These are phyloP conservation scores for Hypercompe scribonia DNA, from an alignment of 2,888 invertebrate species.

Conservation along the genomic window DNA sequence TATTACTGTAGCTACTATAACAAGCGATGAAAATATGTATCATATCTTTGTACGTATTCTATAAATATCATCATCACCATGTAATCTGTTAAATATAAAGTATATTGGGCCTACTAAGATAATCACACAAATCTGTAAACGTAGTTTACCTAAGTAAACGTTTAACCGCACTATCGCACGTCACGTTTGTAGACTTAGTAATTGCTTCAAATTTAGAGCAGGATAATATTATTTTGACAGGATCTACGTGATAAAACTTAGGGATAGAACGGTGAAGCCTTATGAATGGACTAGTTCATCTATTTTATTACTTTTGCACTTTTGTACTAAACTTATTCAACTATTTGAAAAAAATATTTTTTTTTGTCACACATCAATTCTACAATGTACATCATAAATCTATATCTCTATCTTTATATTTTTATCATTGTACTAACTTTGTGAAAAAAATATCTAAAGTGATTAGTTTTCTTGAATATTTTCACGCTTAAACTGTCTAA, in stretches of 20 bases:
- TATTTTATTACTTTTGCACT: conserved; percentile 33
- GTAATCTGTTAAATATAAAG: neutral
- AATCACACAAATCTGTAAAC: neutral
- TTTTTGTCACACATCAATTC: neutral
- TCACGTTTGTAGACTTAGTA: conserved; percentile 9
- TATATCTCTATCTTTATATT: no score
- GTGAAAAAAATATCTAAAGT: no score
- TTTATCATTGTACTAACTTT: neutral
- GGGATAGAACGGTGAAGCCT: conserved; percentile 22
- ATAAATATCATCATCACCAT: neutral
- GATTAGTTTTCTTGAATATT: neutral
- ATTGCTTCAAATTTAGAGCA: conserved; percentile 14
- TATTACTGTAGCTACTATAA: neutral
- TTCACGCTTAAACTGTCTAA: conserved; percentile 47
- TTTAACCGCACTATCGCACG: neutral
- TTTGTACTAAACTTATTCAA: neutral
- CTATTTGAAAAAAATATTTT: neutral
- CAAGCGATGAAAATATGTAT: no score
- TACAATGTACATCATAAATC: neutral
- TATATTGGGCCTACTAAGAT: neutral
- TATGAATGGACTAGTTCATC: conserved; percentile 26
- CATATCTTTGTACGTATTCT: no score
- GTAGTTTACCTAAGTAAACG: conserved; percentile 8
- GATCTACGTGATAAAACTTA: conserved; percentile 13
- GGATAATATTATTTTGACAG: conserved; percentile 24